These are phyloP conservation scores for Hafferia zeledoni DNA, from an alignment of 2,797 vertebrate species.

Conservation along the genomic window DNA sequence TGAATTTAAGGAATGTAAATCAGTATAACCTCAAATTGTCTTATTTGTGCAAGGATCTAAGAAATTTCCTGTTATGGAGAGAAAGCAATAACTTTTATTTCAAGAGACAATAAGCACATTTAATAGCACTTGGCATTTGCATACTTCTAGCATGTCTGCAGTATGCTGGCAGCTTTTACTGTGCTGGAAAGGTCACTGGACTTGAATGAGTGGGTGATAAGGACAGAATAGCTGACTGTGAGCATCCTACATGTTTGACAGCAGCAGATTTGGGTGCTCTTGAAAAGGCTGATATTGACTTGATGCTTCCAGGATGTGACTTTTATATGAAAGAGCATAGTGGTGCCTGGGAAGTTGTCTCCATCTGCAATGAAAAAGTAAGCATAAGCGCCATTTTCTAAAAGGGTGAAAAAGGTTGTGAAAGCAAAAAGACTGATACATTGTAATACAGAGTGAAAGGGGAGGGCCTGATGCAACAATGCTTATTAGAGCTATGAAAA, in stretches of 20 bases:
- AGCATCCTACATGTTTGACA: slow-evolving; percentile 21
- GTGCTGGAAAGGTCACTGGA: slow-evolving; percentile 16
- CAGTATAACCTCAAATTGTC: slow-evolving; percentile 15
- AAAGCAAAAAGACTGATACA: neutral
- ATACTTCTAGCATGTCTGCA: neutral
- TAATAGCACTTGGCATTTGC: slow-evolving; percentile 29
- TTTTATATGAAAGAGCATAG: neutral
- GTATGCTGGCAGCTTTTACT: slow-evolving; percentile 10
- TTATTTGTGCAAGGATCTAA: slow-evolving; percentile 38
- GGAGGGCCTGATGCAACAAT: neutral
- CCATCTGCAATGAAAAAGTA: neutral
- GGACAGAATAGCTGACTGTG: neutral
- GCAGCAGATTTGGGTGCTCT: neutral
- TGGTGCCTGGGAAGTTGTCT: neutral
- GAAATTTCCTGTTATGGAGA: neutral
- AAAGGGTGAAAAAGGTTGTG: neutral
- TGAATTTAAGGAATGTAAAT: slow-evolving; percentile 36
- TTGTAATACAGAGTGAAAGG: neutral
- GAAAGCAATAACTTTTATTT: slow-evolving; percentile 17
- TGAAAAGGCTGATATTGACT: slow-evolving; percentile 13
- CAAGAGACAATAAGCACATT: neutral
- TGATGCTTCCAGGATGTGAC: neutral
- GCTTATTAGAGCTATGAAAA: neutral
- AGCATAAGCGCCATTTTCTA: neutral
- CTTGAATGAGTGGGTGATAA: neutral